These are phyloP conservation scores for Embidobia sp. DNA, from an alignment of 2,888 invertebrate genomes.

Conservation along the genomic window DNA sequence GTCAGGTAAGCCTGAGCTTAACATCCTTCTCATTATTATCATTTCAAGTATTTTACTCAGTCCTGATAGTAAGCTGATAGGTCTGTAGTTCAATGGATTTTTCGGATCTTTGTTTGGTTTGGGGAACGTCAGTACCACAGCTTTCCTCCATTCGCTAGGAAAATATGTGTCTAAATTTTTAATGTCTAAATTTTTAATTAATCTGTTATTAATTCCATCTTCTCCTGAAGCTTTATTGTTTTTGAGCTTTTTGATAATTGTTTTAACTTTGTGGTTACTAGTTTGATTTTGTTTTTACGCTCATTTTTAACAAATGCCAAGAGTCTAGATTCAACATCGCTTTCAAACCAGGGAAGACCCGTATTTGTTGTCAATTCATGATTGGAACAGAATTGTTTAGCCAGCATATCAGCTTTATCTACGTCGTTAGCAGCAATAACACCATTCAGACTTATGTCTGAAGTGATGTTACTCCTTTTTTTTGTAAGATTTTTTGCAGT, in stretches of 20 bases:
- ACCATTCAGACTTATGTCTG: too few species aligned
- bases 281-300: too few species aligned
- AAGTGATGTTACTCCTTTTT: background rate
- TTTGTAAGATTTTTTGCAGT: background rate
- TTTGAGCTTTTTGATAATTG: conserved; percentile 29
- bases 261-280: too few species aligned
- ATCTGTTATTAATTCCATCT: conserved; percentile 40
- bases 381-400: too few species aligned
- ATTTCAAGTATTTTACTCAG: background rate
- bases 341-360: too few species aligned
- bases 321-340: too few species aligned
- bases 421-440: too few species aligned
- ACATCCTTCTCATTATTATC: background rate
- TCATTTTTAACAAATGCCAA: too few species aligned
- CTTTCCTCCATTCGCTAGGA: conserved; percentile 29
- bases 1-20: too few species aligned
- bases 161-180: conserved; percentile 21
- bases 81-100: background rate
- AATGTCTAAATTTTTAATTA: conserved; percentile 33
- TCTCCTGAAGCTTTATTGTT: conserved; percentile 44
- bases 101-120: background rate
- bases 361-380: too few species aligned
- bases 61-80: background rate
- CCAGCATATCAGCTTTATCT: too few species aligned
- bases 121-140: conserved; percentile 17